Evolutionary conservation across 2,113 vertebrate genomes (phyloP).

Genomic region (Progne subis): DNA sequence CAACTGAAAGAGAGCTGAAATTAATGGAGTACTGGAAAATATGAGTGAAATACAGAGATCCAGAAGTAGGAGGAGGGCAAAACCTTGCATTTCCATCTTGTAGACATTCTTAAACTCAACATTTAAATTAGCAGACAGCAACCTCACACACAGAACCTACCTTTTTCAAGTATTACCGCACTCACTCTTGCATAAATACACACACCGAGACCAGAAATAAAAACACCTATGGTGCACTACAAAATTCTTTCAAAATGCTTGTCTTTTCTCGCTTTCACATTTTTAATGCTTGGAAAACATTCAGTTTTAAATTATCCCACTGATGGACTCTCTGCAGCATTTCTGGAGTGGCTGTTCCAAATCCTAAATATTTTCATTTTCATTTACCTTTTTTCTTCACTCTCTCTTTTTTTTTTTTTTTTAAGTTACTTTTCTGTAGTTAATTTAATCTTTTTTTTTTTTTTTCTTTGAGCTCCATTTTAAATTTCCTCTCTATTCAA

Average conservation of each 20-base stretch:
- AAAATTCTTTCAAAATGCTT: not conserved
- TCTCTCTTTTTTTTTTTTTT: not conserved
- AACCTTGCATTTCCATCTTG: not conserved
- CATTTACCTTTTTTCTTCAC: not conserved
- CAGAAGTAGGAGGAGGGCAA: not conserved
- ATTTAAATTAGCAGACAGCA: not conserved
- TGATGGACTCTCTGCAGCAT: not conserved
- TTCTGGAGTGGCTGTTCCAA: not conserved
- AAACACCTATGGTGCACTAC: fast-evolving
- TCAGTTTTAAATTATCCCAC: not conserved
- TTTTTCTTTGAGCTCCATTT: not conserved
- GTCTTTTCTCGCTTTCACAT: not conserved
- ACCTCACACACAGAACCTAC: not conserved
- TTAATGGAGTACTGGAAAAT: not conserved
- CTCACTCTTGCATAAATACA: not conserved
- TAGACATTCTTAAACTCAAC: not conserved
- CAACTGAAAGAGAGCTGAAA: not conserved
- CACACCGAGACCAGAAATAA: not conserved
- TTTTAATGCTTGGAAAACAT: not conserved
- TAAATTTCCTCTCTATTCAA: not conserved
- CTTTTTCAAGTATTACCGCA: not conserved
- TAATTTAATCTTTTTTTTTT: not conserved
- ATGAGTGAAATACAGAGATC: not conserved
- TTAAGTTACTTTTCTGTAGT: not conserved
- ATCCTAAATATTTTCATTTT: not conserved